phyloP scores from a whole-genome alignment of 2,113 vertebrate species.

The Engraulis encrasicolus region DNA sequence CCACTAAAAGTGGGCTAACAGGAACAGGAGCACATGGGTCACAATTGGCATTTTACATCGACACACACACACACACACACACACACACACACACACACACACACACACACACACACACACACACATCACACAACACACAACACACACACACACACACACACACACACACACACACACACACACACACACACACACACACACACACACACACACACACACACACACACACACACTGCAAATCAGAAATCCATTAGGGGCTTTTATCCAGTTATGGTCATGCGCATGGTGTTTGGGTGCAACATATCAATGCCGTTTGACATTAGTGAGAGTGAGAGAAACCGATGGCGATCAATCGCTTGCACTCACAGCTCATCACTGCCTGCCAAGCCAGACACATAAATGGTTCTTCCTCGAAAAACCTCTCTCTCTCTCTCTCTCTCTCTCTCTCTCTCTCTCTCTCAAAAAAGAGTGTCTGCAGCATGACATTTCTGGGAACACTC shows the following conservation, averaged over 20 bases:
- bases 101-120: too few species aligned
- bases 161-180: neutral
- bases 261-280: neutral
- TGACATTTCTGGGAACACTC: neutral
- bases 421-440: too few species aligned
- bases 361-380: neutral
- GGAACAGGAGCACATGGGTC: too few species aligned
- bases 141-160: too few species aligned
- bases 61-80: too few species aligned
- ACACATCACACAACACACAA: too few species aligned
- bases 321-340: neutral
- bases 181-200: neutral
- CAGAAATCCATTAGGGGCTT: neutral
- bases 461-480: neutral
- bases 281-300: neutral
- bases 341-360: neutral
- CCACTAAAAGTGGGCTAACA: too few species aligned
- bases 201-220: slow-evolving; percentile 3
- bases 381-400: neutral
- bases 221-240: neutral
- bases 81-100: too few species aligned
- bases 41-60: too few species aligned
- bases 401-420: neutral
- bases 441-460: too few species aligned
- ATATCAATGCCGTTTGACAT: neutral